phyloP scores from a whole-genome alignment of 1,140 invertebrate species.

The Procambarus virginalis region DNA sequence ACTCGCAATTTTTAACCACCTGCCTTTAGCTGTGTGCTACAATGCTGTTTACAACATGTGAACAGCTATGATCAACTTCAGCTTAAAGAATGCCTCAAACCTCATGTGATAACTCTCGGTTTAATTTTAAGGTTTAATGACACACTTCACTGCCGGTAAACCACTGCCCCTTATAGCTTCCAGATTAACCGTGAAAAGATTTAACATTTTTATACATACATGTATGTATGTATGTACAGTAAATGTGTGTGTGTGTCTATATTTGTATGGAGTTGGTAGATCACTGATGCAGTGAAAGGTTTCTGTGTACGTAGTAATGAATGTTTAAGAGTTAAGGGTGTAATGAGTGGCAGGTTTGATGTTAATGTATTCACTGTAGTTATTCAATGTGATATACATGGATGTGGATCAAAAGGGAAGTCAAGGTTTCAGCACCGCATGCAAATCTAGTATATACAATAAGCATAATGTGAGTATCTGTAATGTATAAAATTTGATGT shows the following conservation, averaged over 20 bases:
- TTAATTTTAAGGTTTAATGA: slow-evolving; percentile 25
- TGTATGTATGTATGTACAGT: not conserved
- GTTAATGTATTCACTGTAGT: no score
- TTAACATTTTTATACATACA: slow-evolving; percentile 23
- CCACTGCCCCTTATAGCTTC: slow-evolving; percentile 29
- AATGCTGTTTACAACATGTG: not conserved
- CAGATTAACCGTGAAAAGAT: slow-evolving; percentile 3
- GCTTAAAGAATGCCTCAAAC: not conserved
- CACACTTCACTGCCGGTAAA: slow-evolving; percentile 13
- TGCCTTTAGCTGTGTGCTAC: slow-evolving; percentile 31
- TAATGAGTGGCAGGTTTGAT: no score
- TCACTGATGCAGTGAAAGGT: no score
- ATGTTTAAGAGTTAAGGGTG: no score
- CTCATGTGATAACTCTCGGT: slow-evolving; percentile 20
- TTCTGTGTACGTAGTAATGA: no score
- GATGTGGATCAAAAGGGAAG: no score
- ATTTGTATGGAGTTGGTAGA: not conserved
- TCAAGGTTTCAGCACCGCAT: no score
- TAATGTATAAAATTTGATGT: no score
- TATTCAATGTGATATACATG: no score
- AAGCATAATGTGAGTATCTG: no score
- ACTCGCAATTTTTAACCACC: not conserved
- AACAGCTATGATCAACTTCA: not conserved
- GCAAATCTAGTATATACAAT: no score
- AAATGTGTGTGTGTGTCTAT: not conserved